phyloP scores from a whole-genome alignment of 2,113 vertebrate genomes.

The Todiramphus saurophagus region DNA sequence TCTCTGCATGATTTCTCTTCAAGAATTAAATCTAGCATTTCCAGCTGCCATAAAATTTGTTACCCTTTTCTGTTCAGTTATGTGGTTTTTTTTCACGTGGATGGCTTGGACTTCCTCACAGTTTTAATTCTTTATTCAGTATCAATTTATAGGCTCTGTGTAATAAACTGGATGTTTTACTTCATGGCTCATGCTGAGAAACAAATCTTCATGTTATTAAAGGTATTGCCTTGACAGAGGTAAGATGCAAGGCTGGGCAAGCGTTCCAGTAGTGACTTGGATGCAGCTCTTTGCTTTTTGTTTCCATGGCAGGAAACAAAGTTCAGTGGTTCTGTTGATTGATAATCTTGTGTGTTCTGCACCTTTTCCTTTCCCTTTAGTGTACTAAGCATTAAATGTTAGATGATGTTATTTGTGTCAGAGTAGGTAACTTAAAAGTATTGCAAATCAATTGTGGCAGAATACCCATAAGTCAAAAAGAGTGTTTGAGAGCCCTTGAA shows the following conservation, averaged over 20 bases:
- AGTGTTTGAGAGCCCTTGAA: not conserved
- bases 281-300: not conserved
- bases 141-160: constrained; percentile 54
- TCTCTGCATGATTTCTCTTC: constrained; percentile 75
- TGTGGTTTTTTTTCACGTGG: constrained; percentile 58
- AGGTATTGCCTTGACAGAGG: not conserved
- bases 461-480: not conserved
- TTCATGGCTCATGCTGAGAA: constrained; percentile 33
- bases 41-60: constrained; percentile 74
- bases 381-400: not conserved
- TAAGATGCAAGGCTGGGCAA: not conserved
- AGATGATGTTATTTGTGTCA: not conserved
- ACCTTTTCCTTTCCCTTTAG: not conserved
- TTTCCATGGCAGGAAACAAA: not conserved
- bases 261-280: not conserved
- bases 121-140: constrained; percentile 67
- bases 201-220: not conserved
- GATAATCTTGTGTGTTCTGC: not conserved
- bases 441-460: not conserved
- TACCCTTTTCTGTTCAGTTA: constrained; percentile 71
- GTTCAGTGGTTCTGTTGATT: not conserved
- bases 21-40: constrained; percentile 79
- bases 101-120: constrained; percentile 56
- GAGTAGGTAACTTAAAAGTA: not conserved
- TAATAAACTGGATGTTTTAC: constrained; percentile 58